Conservation (phyloP, 2,797 vertebrate species). For the Oreonectes daqikongensis region DNA sequence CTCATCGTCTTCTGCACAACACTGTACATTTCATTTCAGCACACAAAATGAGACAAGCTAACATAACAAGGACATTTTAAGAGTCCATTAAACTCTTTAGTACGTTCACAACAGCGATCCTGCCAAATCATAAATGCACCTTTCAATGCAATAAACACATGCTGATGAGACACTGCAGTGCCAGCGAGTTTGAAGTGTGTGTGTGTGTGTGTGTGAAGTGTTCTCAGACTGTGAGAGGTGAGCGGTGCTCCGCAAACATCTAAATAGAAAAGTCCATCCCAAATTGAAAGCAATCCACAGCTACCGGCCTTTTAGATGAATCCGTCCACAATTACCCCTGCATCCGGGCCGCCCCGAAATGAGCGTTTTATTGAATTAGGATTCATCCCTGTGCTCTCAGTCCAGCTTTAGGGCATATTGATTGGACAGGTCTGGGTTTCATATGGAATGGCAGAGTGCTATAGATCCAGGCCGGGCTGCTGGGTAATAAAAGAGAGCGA, state of each 20-base stretch:
- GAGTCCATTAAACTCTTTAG: slow-evolving; percentile 40
- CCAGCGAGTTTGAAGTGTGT: background rate
- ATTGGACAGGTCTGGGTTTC: slow-evolving; percentile 76
- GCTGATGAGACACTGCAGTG: slow-evolving; percentile 9
- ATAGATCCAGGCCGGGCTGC: slow-evolving; percentile 63
- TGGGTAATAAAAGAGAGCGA: slow-evolving; percentile 60
- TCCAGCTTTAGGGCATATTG: slow-evolving; percentile 81
- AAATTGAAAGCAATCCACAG: slow-evolving; percentile 95
- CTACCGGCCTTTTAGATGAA: slow-evolving; percentile 88
- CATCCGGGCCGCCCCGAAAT: slow-evolving; percentile 76
- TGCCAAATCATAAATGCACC: slow-evolving; percentile 46
- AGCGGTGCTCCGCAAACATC: slow-evolving; percentile 18
- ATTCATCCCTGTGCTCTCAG: slow-evolving; percentile 67
- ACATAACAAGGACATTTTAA: slow-evolving; percentile 42
- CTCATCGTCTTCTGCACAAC: slow-evolving; percentile 1
- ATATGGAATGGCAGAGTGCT: slow-evolving; percentile 65
- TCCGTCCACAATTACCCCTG: slow-evolving; percentile 86
- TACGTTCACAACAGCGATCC: slow-evolving; percentile 17
- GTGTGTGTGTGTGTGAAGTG: background rate
- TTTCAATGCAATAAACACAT: slow-evolving; percentile 36
- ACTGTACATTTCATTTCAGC: slow-evolving; percentile 26
- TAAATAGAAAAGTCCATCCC: slow-evolving; percentile 73
- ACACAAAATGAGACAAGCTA: slow-evolving; percentile 42
- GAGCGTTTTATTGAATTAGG: slow-evolving; percentile 85
- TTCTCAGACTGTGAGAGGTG: slow-evolving; percentile 24